phyloP scores from a whole-genome alignment of 2,797 vertebrate species.

The Sebastes trivittatus region DNA sequence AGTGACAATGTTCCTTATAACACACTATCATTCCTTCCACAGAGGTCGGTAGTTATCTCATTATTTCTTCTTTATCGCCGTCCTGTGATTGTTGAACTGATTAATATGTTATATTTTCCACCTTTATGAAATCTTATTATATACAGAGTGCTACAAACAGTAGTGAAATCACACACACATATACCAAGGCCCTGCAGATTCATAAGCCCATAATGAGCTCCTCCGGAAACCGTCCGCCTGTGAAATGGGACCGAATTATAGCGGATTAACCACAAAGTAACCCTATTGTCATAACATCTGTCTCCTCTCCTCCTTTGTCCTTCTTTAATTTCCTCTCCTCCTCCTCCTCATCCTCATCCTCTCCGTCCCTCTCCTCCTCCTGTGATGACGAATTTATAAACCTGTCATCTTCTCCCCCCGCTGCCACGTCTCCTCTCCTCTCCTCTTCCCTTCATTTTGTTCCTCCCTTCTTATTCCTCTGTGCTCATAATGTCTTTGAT shows the following conservation, averaged over 20 bases:
- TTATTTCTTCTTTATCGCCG: neutral
- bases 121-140: neutral
- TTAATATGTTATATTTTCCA: slow-evolving; percentile 3
- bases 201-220: slow-evolving; percentile 46
- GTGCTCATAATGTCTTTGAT: slow-evolving; percentile 62
- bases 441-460: slow-evolving; percentile 30
- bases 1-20: neutral
- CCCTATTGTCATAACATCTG: slow-evolving; percentile 62
- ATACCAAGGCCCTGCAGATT: slow-evolving; percentile 1
- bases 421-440: slow-evolving; percentile 32
- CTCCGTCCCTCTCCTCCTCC: slow-evolving; percentile 21
- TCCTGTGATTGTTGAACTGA: neutral
- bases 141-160: neutral
- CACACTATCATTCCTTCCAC: neutral
- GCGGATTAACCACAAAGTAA: slow-evolving; percentile 61
- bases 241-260: slow-evolving; percentile 58
- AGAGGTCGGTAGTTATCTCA: neutral
- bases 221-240: slow-evolving; percentile 38
- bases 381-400: slow-evolving; percentile 59
- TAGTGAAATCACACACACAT: neutral
- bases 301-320: slow-evolving; percentile 55
- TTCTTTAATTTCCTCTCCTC: slow-evolving; percentile 63
- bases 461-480: slow-evolving; percentile 38
- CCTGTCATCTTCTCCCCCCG: slow-evolving; percentile 38
- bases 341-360: slow-evolving; percentile 23